Conservation (phyloP, 37 sponge, comb jelly and placozoan genomes). For the Spongilla lacustris region DNA sequence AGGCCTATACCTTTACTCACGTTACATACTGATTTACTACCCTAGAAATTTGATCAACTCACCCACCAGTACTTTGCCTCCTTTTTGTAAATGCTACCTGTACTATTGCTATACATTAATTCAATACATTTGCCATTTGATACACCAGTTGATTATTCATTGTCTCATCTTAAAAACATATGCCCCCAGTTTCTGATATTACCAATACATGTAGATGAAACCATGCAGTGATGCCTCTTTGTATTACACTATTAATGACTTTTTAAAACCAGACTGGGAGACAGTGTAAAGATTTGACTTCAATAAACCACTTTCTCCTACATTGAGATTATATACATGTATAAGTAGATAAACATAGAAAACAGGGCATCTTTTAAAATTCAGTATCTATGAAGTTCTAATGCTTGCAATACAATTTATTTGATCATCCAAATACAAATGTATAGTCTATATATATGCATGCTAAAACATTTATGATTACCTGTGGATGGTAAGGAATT, state of each 20-base stretch:
- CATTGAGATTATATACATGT: background rate
- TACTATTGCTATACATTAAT: no score
- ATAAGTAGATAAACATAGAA: background rate
- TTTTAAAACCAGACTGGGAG: background rate
- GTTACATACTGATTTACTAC: no score
- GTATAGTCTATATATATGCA: background rate
- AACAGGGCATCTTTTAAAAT: background rate
- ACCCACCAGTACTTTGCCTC: no score
- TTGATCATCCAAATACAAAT: background rate
- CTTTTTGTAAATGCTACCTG: no score
- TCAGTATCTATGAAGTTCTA: background rate
- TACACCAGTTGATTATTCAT: no score
- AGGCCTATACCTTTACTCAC: no score
- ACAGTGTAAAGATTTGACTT: background rate
- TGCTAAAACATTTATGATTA: background rate
- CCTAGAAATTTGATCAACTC: no score
- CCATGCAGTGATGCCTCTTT: background rate
- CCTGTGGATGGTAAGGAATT: constrained; percentile 77
- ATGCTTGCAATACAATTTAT: constrained; percentile 5
- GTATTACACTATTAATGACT: background rate
- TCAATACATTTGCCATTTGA: no score
- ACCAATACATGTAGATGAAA: no score
- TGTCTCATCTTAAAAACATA: no score
- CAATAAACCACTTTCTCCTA: background rate
- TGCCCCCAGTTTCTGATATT: no score